phyloP scores from a whole-genome alignment of 2,797 vertebrate genomes.

The Mormyrus proboscirostris region DNA sequence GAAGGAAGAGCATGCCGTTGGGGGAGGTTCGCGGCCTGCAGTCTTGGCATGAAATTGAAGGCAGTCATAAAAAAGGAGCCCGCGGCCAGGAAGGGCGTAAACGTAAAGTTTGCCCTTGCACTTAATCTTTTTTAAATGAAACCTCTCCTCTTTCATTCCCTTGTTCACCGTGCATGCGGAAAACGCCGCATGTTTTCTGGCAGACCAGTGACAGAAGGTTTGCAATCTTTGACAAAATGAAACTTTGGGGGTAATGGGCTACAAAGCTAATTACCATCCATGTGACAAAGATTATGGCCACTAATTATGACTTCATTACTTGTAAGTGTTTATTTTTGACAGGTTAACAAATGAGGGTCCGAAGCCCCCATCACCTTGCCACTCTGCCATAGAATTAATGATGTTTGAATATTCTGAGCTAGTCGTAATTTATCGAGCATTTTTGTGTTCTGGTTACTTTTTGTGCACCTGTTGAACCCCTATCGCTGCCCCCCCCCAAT shows the following conservation, averaged over 20 bases:
- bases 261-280: neutral
- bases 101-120: slow-evolving; percentile 11
- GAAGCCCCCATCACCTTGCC: neutral
- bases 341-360: slow-evolving; percentile 1
- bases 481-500: neutral
- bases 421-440: neutral
- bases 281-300: neutral
- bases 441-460: neutral
- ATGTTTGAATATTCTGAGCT: neutral
- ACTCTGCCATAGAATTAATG: neutral
- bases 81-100: neutral
- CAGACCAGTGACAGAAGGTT: neutral
- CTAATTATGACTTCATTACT: slow-evolving; percentile 19
- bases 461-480: neutral
- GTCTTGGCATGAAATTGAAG: neutral
- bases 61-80: neutral
- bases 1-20: neutral
- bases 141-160: neutral
- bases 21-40: neutral
- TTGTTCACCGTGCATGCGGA: neutral
- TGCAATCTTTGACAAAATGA: neutral
- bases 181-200: neutral
- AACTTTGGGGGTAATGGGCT: neutral
- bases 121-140: slow-evolving; percentile 15
- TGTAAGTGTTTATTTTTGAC: slow-evolving; percentile 6